A percentile compares a stretch with the other conserved stretches of the same genome.
Conservation (phyloP, 2,888 invertebrate species). For the Sepioteuthis lessoniana region DNA sequence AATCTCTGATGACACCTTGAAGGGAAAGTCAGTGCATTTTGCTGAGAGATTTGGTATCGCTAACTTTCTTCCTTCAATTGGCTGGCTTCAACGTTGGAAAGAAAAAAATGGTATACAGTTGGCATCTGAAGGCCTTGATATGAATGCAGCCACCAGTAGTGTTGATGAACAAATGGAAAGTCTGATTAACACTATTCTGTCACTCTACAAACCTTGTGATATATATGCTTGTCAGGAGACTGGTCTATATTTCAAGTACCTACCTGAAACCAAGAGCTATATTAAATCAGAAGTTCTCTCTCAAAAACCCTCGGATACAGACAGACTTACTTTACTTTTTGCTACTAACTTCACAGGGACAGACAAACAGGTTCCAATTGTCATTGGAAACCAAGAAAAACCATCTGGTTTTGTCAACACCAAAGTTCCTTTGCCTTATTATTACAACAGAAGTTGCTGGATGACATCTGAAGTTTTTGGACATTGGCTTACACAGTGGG, state of each 20-base stretch:
- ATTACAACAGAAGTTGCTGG: background rate
- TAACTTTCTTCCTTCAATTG: background rate
- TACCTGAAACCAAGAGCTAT: background rate
- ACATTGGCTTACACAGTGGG: constrained; percentile 35
- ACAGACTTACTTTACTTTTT: background rate
- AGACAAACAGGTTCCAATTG: constrained; percentile 14
- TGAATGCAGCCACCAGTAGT: background rate
- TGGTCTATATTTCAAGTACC: background rate
- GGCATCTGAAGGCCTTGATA: background rate
- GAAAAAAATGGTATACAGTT: background rate
- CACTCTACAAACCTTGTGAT: background rate
- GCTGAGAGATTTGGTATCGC: background rate
- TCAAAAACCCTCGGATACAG: background rate
- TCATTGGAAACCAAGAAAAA: constrained; percentile 35
- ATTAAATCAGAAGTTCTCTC: background rate
- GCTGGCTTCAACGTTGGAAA: constrained; percentile 11
- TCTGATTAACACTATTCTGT: background rate
- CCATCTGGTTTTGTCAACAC: background rate
- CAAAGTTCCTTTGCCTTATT: background rate
- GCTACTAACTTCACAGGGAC: background rate
- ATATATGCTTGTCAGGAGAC: background rate
- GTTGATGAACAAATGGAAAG: background rate
- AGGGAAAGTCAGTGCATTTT: background rate
- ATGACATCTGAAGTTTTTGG: background rate
- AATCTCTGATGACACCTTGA: background rate